Base-by-base conservation (phyloP, 2,797 vertebrate species). In the Argentina silus region DNA sequence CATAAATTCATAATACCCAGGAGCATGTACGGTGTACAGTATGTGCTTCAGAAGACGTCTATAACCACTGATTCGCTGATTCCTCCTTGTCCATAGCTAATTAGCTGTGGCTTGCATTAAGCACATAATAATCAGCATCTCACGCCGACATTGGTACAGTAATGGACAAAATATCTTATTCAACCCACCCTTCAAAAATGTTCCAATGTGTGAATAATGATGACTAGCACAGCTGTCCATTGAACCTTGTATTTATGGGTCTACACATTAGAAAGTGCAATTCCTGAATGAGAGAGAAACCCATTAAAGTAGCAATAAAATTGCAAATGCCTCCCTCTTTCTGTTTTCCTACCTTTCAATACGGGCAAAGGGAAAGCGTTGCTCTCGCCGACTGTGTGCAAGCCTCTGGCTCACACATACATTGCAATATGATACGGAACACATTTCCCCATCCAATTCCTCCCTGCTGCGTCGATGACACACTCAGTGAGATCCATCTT, bases 231-330 rank as follows among this genome's bases (percentile, higher is more conserved):
- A 78, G 81, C 85, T 89, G 84, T 88, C 85, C 87, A 79, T 86
- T 87, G 84, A 88, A 89, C 85, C 89, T 90, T 83, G 85, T 88
- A 86, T 91, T 91, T 90, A 91, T 88, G 86, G 85, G 83, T 83
- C 84, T 73, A 83, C 85, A 86, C 86, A 86, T 90, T 87, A 92
- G 86, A 88, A 87, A 88, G 87, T 85, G 87, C 86, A 86, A 86
- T 90, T 89, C 86, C 83, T 85, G 85, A 86, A 88, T 88, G 85
- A 86, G 85, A 79, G 83, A 87, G 85, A 91, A 92, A 91, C 77
- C 88, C 83, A 91, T 91, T 93, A 90, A 89, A 90, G 91, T 85
- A 86, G 88, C 90, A 89, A 92, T 90, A 90, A 90, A 92, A 92
- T 89, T 91, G 90, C 90, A 92, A 93, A 92, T 91, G 86, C 84